phyloP scores from a whole-genome alignment of 2,888 invertebrate species.

The Microplitis deprimator region DNA sequence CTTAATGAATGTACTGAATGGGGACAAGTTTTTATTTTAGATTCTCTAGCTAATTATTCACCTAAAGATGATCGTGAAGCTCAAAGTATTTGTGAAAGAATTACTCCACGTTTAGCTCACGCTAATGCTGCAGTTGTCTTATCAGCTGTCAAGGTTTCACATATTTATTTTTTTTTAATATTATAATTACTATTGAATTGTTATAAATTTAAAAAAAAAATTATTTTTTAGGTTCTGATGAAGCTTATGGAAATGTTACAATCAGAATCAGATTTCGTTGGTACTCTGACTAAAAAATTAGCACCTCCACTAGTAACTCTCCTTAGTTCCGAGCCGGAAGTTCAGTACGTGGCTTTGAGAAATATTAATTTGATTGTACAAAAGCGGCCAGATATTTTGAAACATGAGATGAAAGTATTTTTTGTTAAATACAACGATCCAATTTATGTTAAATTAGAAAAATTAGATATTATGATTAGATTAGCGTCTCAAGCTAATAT shows the following conservation, averaged over 20 bases:
- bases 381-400: slow-evolving; percentile 97
- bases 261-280: slow-evolving; percentile 93
- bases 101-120: slow-evolving; percentile 96
- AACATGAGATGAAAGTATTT: slow-evolving; percentile 99
- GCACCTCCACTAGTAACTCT: slow-evolving; percentile 99
- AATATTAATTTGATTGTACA: slow-evolving; percentile 99
- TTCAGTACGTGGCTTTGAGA: slow-evolving; percentile 97
- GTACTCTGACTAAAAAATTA: slow-evolving; percentile 94
- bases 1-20: slow-evolving; percentile 99
- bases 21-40: slow-evolving; percentile 99
- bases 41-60: slow-evolving; percentile 96
- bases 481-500: slow-evolving; percentile 98
- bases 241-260: slow-evolving; percentile 98
- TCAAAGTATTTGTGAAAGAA: slow-evolving; percentile 97
- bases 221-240: slow-evolving; percentile 82
- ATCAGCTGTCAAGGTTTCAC: slow-evolving; percentile 92
- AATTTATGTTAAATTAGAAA: slow-evolving; percentile 99
- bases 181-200: neutral
- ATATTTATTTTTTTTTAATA: neutral
- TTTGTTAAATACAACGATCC: slow-evolving; percentile 99
- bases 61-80: slow-evolving; percentile 98
- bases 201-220: neutral
- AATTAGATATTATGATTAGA: slow-evolving; percentile 99
- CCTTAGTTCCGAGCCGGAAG: slow-evolving; percentile 98
- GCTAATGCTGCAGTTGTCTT: slow-evolving; percentile 99